A percentile compares a stretch with the other conserved stretches of the same genome.
These are phyloP conservation scores for Lepidocolaptes lacrymiger DNA, from an alignment of 2,797 vertebrate genomes.

Conservation along the genomic window DNA sequence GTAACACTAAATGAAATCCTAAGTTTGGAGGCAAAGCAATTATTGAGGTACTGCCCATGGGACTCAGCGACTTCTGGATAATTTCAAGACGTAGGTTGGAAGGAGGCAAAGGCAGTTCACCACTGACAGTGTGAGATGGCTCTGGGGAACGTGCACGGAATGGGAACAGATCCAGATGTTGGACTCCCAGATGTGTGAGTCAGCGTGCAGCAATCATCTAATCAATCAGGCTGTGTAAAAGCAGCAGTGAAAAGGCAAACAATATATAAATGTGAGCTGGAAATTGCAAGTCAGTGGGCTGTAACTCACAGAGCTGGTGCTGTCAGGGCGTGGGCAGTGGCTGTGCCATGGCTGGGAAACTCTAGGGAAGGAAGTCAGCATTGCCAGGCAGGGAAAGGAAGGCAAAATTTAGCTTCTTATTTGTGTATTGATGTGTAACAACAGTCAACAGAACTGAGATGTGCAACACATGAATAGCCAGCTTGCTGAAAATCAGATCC, in stretches of 20 bases:
- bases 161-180: slow-evolving; percentile 44
- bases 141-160: neutral
- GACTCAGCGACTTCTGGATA: slow-evolving; percentile 32
- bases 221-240: slow-evolving; percentile 5
- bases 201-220: neutral
- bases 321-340: neutral
- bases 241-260: neutral
- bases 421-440: slow-evolving; percentile 13
- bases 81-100: neutral
- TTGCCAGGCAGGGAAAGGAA: neutral
- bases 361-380: neutral
- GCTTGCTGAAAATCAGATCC: slow-evolving; percentile 46
- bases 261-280: neutral
- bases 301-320: neutral
- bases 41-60: neutral
- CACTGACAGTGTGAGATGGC: neutral
- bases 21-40: neutral
- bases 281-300: neutral
- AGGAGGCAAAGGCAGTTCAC: slow-evolving; percentile 24
- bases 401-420: slow-evolving; percentile 3
- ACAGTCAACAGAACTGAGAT: slow-evolving; percentile 34
- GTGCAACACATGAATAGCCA: neutral
- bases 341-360: neutral
- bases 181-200: slow-evolving; percentile 36
- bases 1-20: neutral